These are phyloP conservation scores for Cheirogaleus major DNA, from an alignment of 2,797 vertebrate genomes.

Conservation along the genomic window DNA sequence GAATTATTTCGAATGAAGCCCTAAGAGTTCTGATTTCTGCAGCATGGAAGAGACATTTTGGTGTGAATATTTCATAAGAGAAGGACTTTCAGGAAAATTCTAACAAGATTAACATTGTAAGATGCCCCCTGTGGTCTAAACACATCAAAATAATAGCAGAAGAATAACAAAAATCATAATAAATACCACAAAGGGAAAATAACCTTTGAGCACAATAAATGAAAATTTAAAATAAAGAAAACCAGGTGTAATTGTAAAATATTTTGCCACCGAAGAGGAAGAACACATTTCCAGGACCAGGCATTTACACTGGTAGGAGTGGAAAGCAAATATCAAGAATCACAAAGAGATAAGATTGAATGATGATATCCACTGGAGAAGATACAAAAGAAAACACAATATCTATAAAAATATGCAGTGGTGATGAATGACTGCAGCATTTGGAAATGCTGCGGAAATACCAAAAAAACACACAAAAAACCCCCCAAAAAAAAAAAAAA, in stretches of 20 bases:
- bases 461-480: not conserved
- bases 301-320: not conserved
- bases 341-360: slow-evolving; percentile 51
- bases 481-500: not conserved
- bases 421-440: slow-evolving; percentile 51
- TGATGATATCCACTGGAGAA: slow-evolving; percentile 57
- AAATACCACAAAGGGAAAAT: slow-evolving; percentile 34
- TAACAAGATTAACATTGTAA: slow-evolving; percentile 59
- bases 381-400: slow-evolving; percentile 37
- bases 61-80: slow-evolving; percentile 66
- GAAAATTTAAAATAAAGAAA: slow-evolving; percentile 34
- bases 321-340: slow-evolving; percentile 51
- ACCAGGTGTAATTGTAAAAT: slow-evolving; percentile 17
- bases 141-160: slow-evolving; percentile 54
- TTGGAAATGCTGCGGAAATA: slow-evolving; percentile 44
- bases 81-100: slow-evolving; percentile 56
- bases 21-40: slow-evolving; percentile 47
- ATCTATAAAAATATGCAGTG: slow-evolving; percentile 62
- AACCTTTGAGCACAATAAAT: slow-evolving; percentile 48
- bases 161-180: slow-evolving; percentile 51
- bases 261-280: slow-evolving; percentile 32
- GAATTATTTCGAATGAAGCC: slow-evolving; percentile 39
- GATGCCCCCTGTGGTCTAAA: slow-evolving; percentile 32
- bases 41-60: slow-evolving; percentile 53
- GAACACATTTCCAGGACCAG: slow-evolving; percentile 15